Conservation (phyloP, 1,140 invertebrate genomes). For the Hydropsyche tenuis region DNA sequence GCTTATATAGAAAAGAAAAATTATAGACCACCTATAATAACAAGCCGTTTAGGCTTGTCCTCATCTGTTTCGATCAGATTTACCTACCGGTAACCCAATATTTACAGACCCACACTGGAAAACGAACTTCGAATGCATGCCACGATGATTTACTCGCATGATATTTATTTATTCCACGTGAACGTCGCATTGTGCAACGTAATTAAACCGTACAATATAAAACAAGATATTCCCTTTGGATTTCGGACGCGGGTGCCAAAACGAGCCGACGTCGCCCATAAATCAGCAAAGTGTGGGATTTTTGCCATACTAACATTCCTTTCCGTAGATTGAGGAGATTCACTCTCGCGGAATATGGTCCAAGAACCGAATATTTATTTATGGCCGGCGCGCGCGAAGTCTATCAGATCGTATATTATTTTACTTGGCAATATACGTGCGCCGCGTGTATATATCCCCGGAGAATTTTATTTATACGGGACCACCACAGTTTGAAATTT, state of each 20-base stretch:
- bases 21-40: constrained; percentile 47
- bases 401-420: constrained; percentile 44
- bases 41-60: constrained; percentile 41
- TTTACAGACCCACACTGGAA: constrained; percentile 17
- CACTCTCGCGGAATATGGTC: too few species aligned
- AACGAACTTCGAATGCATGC: background rate
- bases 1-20: constrained; percentile 36
- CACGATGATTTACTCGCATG: too few species aligned
- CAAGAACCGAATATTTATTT: too few species aligned
- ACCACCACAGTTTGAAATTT: constrained; percentile 49
- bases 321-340: too few species aligned
- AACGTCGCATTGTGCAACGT: too few species aligned
- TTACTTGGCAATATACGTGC: constrained; percentile 34
- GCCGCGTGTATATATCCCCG: constrained; percentile 31
- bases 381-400: background rate
- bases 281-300: too few species aligned
- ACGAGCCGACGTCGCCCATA: too few species aligned
- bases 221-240: too few species aligned
- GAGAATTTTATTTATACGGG: constrained; percentile 46
- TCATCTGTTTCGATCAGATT: constrained; percentile 44
- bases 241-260: too few species aligned
- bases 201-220: too few species aligned
- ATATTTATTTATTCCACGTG: too few species aligned
- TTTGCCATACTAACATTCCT: too few species aligned
- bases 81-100: constrained; percentile 44